phyloP scores from a whole-genome alignment of 2,113 vertebrate genomes.

The Nerophis lumbriciformis region DNA sequence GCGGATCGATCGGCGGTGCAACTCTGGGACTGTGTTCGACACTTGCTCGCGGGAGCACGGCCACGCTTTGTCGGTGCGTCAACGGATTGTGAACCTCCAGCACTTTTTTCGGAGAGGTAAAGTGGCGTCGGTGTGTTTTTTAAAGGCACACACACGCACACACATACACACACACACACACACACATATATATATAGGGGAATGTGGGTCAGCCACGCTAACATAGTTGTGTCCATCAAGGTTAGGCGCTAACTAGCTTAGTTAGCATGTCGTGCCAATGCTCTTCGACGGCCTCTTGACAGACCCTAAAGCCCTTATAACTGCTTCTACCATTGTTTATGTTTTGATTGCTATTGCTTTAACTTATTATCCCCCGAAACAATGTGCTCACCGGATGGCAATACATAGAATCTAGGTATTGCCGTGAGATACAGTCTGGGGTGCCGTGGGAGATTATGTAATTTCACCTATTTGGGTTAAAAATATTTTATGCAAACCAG shows the following conservation, averaged over 20 bases:
- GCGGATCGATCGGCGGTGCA: constrained; percentile 39
- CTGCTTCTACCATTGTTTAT: background rate
- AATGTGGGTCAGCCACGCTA: constrained; percentile 65
- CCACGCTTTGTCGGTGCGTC: background rate
- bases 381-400: too few relatives aligned
- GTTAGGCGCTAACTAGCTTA: constrained; percentile 52
- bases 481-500: too few relatives aligned
- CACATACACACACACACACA: too few relatives aligned
- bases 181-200: constrained; percentile 14
- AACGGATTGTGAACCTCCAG: constrained; percentile 21
- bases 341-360: too few relatives aligned
- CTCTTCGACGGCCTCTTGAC: constrained; percentile 11
- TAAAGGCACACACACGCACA: constrained; percentile 9
- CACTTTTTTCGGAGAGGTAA: constrained; percentile 44
- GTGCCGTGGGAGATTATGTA: too few relatives aligned
- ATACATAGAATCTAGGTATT: too few relatives aligned
- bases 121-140: constrained; percentile 31
- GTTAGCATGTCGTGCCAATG: constrained; percentile 23
- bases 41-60: background rate
- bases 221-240: constrained; percentile 37
- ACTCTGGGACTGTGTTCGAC: background rate
- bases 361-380: too few relatives aligned
- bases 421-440: too few relatives aligned
- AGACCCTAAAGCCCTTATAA: background rate
- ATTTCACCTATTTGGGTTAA: too few relatives aligned